phyloP scores from a whole-genome alignment of 2,113 vertebrate species.

The Dermatemys mawii region DNA sequence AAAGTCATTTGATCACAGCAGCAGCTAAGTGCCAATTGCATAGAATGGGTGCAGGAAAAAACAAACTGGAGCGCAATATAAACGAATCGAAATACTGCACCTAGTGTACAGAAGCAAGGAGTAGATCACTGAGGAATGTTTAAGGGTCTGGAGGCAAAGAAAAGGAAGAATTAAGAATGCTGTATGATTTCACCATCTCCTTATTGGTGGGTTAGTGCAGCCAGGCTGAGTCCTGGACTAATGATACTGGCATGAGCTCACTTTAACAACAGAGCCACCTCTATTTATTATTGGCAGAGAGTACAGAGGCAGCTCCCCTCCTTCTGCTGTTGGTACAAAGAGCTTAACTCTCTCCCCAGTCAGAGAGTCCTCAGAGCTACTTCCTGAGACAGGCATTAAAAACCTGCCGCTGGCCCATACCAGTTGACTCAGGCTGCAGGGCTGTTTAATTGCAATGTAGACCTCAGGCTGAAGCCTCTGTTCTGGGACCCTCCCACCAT shows the following conservation, averaged over 20 bases:
- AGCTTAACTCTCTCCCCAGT: not conserved
- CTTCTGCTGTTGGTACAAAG: not conserved
- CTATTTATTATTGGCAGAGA: not conserved
- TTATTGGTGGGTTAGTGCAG: not conserved
- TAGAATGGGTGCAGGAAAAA: not conserved
- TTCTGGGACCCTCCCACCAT: too few relatives aligned
- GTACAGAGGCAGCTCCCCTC: not conserved
- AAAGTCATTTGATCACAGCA: not conserved
- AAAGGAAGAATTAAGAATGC: not conserved
- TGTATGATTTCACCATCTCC: not conserved
- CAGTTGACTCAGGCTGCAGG: not conserved
- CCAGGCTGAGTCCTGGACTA: not conserved
- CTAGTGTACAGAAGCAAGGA: not conserved
- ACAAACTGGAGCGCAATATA: not conserved
- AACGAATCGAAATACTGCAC: not conserved
- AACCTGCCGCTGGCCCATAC: not conserved
- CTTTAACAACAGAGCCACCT: not conserved
- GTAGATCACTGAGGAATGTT: not conserved
- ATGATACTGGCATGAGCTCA: rapidly evolving
- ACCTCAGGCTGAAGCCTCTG: too few relatives aligned
- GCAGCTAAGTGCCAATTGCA: not conserved
- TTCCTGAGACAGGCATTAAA: not conserved
- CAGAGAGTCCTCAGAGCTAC: not conserved
- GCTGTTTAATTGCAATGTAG: not conserved
- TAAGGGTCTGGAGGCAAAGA: not conserved